Conservation (phyloP, 1,140 invertebrate species). For the Bombus difficillimus region DNA sequence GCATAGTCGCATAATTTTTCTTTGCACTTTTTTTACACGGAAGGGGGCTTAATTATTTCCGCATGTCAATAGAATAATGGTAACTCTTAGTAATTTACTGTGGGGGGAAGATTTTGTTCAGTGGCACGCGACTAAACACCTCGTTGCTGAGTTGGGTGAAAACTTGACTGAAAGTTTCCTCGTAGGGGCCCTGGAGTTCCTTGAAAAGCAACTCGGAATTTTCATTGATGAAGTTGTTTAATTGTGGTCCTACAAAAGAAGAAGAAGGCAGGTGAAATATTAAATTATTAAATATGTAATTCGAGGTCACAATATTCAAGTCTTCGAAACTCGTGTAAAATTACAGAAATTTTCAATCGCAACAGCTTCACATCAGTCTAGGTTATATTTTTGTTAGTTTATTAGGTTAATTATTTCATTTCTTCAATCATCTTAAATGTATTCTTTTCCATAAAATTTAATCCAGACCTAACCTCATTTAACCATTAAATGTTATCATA, state of each 20-base stretch:
- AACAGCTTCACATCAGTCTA: no score
- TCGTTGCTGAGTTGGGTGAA: constrained; percentile 85
- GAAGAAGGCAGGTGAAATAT: not conserved
- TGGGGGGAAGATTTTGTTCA: constrained; percentile 84
- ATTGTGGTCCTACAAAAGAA: constrained; percentile 73
- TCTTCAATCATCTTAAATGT: no score
- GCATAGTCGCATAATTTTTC: not conserved
- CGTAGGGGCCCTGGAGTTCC: constrained; percentile 85
- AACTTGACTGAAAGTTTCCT: constrained; percentile 85
- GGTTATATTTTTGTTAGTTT: no score
- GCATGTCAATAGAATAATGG: not conserved
- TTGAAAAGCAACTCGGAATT: constrained; percentile 87
- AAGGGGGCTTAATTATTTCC: not conserved
- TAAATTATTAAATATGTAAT: no score
- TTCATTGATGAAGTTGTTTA: constrained; percentile 85
- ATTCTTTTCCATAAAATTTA: no score
- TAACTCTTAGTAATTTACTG: not conserved
- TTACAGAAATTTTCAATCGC: no score
- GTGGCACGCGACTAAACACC: constrained; percentile 85
- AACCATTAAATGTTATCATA: not conserved
- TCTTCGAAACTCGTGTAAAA: no score
- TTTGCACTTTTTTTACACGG: not conserved
- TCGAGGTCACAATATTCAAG: no score
- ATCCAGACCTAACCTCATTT: not conserved
- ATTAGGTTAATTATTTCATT: no score